Percentiles rank a stretch among this genome's conserved stretches.
These are phyloP conservation scores for Celastrina argiolus DNA, from an alignment of 2,888 invertebrate genomes.

Conservation along the genomic window DNA sequence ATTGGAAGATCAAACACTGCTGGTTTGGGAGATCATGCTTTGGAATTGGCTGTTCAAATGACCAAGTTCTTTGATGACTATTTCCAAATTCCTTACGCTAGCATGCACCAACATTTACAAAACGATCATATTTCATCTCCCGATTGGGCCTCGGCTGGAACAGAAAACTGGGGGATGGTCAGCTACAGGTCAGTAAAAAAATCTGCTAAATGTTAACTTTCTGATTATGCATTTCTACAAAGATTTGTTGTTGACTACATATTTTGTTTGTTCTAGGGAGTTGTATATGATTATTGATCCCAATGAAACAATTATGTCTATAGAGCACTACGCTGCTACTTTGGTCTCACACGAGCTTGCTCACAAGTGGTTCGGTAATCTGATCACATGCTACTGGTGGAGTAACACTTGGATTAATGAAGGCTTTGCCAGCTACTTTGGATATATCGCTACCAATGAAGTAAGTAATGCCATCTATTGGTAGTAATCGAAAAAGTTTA, in stretches of 20 bases:
- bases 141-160: slow-evolving; percentile 71
- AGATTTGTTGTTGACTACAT: too few species aligned
- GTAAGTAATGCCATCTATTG: slow-evolving; percentile 37
- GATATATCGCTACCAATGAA: slow-evolving; percentile 75
- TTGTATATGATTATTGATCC: slow-evolving; percentile 55
- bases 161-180: slow-evolving; percentile 74
- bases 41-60: slow-evolving; percentile 57
- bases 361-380: slow-evolving; percentile 90
- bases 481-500: not conserved
- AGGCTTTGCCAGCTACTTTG: slow-evolving; percentile 84
- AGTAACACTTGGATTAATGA: slow-evolving; percentile 85
- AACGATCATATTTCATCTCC: slow-evolving; percentile 69
- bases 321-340: slow-evolving; percentile 70
- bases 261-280: slow-evolving; percentile 48
- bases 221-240: not conserved
- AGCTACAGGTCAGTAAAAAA: slow-evolving; percentile 56
- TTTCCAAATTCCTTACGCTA: slow-evolving; percentile 56
- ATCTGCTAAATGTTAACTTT: not conserved
- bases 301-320: slow-evolving; percentile 58
- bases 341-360: slow-evolving; percentile 78
- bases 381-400: slow-evolving; percentile 86
- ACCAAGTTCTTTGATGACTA: slow-evolving; percentile 60
- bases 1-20: slow-evolving; percentile 64
- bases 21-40: slow-evolving; percentile 51
- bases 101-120: slow-evolving; percentile 52